phyloP scores from a whole-genome alignment of 2,888 invertebrate genomes.

The Eupithecia pulchellata region DNA sequence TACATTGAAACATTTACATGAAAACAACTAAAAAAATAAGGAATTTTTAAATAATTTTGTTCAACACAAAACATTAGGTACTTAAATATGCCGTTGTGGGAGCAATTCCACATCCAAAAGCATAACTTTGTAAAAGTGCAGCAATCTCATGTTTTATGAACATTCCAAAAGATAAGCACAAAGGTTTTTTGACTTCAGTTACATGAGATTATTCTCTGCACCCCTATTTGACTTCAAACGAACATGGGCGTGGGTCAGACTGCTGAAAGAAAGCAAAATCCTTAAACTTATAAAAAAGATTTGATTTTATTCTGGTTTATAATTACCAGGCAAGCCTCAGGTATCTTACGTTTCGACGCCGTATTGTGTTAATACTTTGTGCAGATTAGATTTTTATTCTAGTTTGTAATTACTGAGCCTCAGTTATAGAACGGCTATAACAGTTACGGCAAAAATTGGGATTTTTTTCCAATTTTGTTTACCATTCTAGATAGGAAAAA shows the following conservation, averaged over 20 bases:
- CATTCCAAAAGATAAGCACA: constrained; percentile 18
- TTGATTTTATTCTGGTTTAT: too few relatives aligned
- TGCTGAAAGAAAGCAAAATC: not conserved
- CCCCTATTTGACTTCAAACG: not conserved
- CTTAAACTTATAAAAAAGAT: not conserved
- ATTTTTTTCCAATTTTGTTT: too few relatives aligned
- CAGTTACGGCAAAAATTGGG: too few relatives aligned
- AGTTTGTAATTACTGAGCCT: not conserved
- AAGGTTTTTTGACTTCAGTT: constrained; percentile 2
- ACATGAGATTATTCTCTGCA: constrained; percentile 18
- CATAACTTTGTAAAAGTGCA: not conserved
- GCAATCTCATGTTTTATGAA: constrained; percentile 15
- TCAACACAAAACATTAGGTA: not conserved
- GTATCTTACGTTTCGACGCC: too few relatives aligned
- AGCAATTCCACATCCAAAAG: not conserved
- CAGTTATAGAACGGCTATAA: not conserved
- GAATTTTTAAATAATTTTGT: too few relatives aligned
- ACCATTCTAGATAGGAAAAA: too few relatives aligned
- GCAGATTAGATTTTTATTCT: not conserved
- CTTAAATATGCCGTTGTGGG: not conserved
- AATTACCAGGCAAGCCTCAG: too few relatives aligned
- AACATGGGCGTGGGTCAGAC: not conserved
- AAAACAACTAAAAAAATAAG: too few relatives aligned
- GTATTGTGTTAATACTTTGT: too few relatives aligned
- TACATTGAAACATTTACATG: too few relatives aligned